A percentile compares a stretch with the other conserved stretches of the same genome.
phyloP scores from a whole-genome alignment of 2,113 vertebrate genomes.

The Siphamia tubifer region DNA sequence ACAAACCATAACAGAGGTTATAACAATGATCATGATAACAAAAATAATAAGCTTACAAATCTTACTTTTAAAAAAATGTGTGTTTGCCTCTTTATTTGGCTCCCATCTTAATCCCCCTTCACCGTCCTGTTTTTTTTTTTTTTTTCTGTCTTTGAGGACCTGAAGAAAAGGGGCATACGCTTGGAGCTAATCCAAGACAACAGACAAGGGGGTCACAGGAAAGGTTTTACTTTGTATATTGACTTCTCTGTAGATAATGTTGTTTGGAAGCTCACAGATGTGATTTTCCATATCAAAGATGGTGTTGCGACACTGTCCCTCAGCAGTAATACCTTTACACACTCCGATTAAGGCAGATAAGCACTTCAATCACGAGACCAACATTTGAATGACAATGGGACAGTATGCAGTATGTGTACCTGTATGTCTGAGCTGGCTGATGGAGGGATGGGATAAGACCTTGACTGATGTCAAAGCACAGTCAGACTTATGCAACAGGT shows the following conservation, averaged over 20 bases:
- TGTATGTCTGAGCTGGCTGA: constrained; percentile 14
- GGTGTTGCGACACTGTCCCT: constrained; percentile 25
- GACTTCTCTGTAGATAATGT: constrained; percentile 61
- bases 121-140: not conserved
- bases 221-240: constrained; percentile 24
- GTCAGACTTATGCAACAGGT: constrained; percentile 37
- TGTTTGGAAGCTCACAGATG: constrained; percentile 56
- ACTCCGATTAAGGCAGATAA: constrained; percentile 60
- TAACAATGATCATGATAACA: constrained; percentile 78
- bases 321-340: constrained; percentile 54
- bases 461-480: constrained; percentile 21
- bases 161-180: constrained; percentile 1
- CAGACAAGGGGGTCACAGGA: constrained; percentile 28
- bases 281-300: constrained; percentile 68
- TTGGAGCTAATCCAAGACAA: constrained; percentile 43
- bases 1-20: constrained; percentile 81
- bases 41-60: constrained; percentile 80
- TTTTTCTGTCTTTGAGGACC: constrained; percentile 30
- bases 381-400: constrained; percentile 52
- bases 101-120: not conserved
- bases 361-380: constrained; percentile 40
- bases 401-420: not conserved
- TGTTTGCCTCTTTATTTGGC: constrained; percentile 62
- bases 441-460: constrained; percentile 45
- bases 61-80: constrained; percentile 74